Base-by-base conservation (phyloP, 2,113 vertebrate genomes). In the Psilopogon haemacephalus region DNA sequence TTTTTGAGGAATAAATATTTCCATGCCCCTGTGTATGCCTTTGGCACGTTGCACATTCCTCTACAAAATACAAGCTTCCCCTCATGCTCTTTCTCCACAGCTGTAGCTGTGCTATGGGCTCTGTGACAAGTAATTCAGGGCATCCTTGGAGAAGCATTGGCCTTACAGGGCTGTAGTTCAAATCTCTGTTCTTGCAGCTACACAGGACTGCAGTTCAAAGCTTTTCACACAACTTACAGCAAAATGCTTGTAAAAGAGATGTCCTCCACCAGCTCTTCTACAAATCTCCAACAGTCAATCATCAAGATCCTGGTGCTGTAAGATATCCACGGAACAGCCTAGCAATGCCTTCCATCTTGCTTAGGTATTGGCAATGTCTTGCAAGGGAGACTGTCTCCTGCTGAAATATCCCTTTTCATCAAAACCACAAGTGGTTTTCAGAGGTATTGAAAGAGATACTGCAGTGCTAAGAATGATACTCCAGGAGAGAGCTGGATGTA, bases 401-500 rank as follows among this genome's bases (percentile, higher is more conserved):
- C 24, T 92, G 81, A 95, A 85, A 87, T 74, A 89, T 30, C 33
- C 44, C 32, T 23, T 87, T 80, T 95, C 55, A 65, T 35, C 27
- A 84, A 54, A 35, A 48, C 35, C 52, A 70, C 52, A 84, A 84
- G 75, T 63, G 58, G 5, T 60, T 92, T 89, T 91, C 46, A 63
- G 79, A 86, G 30, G 37, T 71, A 80, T n/a, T 80, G 83, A 86
- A 84, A 32, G 56, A 84, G 71, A 42, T 68, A 64, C 20, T 83
- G 85, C 68, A 46, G 83, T 48, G 56, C 38, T 67, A 93, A 94
- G 79, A 67, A 63, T 80, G 37, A 77, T 86, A 80, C n/a, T 93
- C 74, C 80, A 71, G 50, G 74, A 91, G 82, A 64, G 42, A 83
- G 83, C 65, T 93, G 88, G 64, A 64, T 93, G 86, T 78, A 84